Conservation (phyloP, 2,888 invertebrate species). For the Calephelis perditalis region DNA sequence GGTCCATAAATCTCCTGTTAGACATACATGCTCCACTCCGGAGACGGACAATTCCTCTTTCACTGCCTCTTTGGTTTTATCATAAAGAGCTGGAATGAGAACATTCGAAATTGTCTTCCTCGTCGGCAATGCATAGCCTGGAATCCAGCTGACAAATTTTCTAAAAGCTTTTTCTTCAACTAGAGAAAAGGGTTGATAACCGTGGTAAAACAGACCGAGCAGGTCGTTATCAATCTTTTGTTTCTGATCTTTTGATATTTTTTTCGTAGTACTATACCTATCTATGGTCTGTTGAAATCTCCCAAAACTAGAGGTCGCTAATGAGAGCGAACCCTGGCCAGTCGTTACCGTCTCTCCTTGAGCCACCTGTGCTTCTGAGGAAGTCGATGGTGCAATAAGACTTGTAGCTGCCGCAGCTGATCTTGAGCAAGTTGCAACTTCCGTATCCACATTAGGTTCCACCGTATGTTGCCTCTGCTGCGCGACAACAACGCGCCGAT, state of each 20-base stretch:
- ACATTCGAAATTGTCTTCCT: slow-evolving; percentile 30
- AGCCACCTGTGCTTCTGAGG: too few species aligned
- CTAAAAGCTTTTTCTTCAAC: slow-evolving; percentile 33
- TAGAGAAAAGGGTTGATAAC: slow-evolving; percentile 32
- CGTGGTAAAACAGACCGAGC: slow-evolving; percentile 24
- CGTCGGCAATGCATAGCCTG: slow-evolving; percentile 31
- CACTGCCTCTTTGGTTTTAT: slow-evolving; percentile 4
- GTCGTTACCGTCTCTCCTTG: neutral
- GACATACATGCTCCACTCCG: neutral
- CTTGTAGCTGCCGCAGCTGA: neutral
- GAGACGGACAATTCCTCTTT: slow-evolving; percentile 7
- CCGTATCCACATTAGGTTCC: neutral
- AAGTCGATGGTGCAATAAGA: too few species aligned
- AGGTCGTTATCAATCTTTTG: slow-evolving; percentile 18
- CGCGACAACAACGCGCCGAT: neutral
- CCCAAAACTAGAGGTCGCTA: neutral
- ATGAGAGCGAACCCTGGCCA: neutral
- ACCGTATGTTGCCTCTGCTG: neutral
- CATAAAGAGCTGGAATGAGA: slow-evolving; percentile 15
- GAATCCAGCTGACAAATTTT: slow-evolving; percentile 31
- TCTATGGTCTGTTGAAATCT: neutral
- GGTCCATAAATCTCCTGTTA: neutral
- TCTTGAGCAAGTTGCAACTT: neutral
- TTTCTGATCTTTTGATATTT: slow-evolving; percentile 19
- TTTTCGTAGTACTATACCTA: neutral